Conservation (phyloP, 2,888 invertebrate species). For the Philhelius pedissequus region DNA sequence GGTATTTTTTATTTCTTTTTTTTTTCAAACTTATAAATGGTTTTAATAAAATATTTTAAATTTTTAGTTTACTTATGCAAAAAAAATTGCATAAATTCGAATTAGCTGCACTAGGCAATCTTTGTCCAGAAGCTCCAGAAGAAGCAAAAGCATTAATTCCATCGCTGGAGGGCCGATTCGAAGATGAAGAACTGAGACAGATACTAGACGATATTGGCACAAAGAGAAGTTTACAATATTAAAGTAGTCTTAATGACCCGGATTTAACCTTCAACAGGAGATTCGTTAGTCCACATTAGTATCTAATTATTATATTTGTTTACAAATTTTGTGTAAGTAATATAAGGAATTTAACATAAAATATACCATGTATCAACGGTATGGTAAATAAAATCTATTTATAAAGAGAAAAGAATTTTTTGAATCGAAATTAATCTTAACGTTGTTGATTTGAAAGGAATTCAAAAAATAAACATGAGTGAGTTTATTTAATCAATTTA, state of each 20-base stretch:
- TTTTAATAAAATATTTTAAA: background rate
- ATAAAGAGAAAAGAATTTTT: no score
- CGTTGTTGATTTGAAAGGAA: no score
- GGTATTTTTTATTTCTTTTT: background rate
- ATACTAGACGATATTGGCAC: slow-evolving; percentile 98
- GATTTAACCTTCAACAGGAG: background rate
- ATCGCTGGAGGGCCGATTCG: slow-evolving; percentile 97
- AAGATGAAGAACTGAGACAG: slow-evolving; percentile 98
- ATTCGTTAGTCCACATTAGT: background rate
- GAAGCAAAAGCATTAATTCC: slow-evolving; percentile 99
- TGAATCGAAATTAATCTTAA: no score
- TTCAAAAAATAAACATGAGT: no score
- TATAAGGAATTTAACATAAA: no score
- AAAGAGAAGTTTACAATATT: slow-evolving; percentile 98
- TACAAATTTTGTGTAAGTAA: background rate
- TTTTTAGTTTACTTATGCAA: slow-evolving; percentile 90
- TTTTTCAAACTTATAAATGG: background rate
- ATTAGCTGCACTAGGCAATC: slow-evolving; percentile 96
- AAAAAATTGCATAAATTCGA: slow-evolving; percentile 99
- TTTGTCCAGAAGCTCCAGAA: slow-evolving; percentile 99
- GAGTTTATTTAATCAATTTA: no score
- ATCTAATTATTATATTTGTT: background rate
- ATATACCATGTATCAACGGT: no score
- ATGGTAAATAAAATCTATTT: no score
- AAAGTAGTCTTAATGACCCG: slow-evolving; percentile 70